phyloP scores from a whole-genome alignment of 2,888 invertebrate genomes.

The Epirrhoe alternata region DNA sequence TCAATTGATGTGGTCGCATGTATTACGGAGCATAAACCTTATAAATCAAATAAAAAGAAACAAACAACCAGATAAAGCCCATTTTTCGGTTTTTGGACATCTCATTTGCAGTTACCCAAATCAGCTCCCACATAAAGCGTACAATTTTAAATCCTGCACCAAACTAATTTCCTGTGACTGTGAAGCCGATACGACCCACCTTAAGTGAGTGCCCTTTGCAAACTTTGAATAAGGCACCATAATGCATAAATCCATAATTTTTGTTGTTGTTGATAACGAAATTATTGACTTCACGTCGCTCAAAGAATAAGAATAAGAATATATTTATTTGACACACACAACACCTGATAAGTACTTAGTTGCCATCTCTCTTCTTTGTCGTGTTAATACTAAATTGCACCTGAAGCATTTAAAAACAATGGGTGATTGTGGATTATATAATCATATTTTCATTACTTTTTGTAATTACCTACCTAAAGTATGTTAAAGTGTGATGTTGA shows the following conservation, averaged over 20 bases:
- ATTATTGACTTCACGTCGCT: not conserved
- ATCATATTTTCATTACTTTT: no score
- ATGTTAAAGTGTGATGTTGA: no score
- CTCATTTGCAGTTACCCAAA: conserved; percentile 39
- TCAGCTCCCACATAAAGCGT: conserved; percentile 54
- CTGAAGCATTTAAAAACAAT: no score
- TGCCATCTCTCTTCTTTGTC: no score
- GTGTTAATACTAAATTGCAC: no score
- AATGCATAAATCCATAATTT: conserved; percentile 16
- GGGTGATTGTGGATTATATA: no score
- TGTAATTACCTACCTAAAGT: no score
- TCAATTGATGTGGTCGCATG: no score
- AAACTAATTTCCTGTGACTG: conserved; percentile 61
- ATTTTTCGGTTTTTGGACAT: conserved; percentile 9
- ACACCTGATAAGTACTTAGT: no score
- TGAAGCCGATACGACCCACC: conserved; percentile 62
- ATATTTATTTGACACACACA: no score
- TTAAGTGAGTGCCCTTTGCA: conserved; percentile 17
- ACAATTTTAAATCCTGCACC: conserved; percentile 52
- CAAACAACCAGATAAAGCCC: not conserved
- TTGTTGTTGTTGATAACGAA: not conserved
- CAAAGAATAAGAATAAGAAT: no score
- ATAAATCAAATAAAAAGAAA: not conserved
- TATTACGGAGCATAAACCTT: not conserved
- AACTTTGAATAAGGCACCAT: not conserved